These are phyloP conservation scores for Acanthopagrus latus DNA, from an alignment of 2,797 vertebrate species.

Conservation along the genomic window DNA sequence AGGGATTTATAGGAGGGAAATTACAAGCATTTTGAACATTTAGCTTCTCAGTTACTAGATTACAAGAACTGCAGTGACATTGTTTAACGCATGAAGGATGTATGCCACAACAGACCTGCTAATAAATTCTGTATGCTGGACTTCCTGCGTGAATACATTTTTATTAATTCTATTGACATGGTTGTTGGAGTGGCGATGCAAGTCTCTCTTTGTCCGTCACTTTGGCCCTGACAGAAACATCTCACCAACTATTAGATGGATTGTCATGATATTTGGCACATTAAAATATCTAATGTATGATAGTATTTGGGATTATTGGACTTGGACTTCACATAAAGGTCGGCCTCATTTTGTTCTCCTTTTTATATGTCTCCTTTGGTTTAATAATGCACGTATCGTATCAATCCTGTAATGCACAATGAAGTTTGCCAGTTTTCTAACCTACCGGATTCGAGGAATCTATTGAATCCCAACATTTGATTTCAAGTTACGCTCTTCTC, in stretches of 20 bases:
- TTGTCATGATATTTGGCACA: not conserved
- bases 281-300: not conserved
- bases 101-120: not conserved
- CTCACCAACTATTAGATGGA: not conserved
- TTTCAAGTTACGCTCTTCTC: conserved; percentile 12
- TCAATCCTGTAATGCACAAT: too few relatives aligned
- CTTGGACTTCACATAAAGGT: too few relatives aligned
- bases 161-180: too few relatives aligned
- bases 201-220: not conserved
- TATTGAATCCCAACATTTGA: conserved; percentile 18
- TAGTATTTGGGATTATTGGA: too few relatives aligned
- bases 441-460: not conserved
- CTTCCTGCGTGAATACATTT: not conserved
- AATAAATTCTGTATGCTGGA: not conserved
- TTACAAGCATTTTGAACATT: not conserved
- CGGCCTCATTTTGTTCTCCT: too few relatives aligned
- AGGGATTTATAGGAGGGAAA: conserved; percentile 12
- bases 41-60: not conserved
- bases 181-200: too few relatives aligned
- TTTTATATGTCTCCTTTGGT: too few relatives aligned
- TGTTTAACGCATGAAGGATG: not conserved
- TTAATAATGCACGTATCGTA: too few relatives aligned
- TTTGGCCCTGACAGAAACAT: conserved; percentile 1
- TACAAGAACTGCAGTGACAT: not conserved
- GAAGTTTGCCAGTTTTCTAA: not conserved